phyloP scores from a whole-genome alignment of 2,113 vertebrate species.

The Recurvirostra avosetta region DNA sequence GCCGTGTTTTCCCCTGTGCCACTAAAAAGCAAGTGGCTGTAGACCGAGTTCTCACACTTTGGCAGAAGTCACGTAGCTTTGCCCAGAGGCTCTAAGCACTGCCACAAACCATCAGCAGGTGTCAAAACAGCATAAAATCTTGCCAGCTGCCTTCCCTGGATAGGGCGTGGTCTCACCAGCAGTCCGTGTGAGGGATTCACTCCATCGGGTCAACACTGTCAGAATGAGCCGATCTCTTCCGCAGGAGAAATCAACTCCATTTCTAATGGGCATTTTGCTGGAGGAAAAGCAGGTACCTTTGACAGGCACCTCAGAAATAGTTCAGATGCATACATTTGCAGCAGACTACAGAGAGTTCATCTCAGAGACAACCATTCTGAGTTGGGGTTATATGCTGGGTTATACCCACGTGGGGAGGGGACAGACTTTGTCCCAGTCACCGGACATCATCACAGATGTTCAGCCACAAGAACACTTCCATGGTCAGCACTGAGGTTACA shows the following conservation, averaged over 20 bases:
- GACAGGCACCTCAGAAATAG: background rate
- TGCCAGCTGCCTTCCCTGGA: background rate
- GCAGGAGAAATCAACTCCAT: background rate
- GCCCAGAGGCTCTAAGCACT: background rate
- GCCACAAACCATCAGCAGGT: background rate
- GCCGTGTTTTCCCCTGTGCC: background rate
- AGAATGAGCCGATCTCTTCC: background rate
- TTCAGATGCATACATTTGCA: background rate
- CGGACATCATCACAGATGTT: background rate
- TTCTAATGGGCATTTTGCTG: background rate
- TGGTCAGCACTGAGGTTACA: background rate
- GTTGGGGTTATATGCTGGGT: background rate
- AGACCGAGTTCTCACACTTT: background rate
- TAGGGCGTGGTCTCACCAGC: background rate
- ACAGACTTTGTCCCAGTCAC: background rate
- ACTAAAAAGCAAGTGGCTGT: background rate
- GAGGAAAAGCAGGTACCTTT: background rate
- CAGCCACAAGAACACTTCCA: background rate
- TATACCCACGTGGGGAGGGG: background rate
- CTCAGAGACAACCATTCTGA: background rate
- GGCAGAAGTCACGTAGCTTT: background rate
- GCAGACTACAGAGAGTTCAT: background rate
- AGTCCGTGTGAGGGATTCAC: background rate
- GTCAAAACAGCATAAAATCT: background rate
- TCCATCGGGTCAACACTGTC: background rate